A percentile compares a stretch with the other conserved stretches of the same genome.
phyloP scores from a whole-genome alignment of 2,888 invertebrate species.

The Agrotis ipsilon region DNA sequence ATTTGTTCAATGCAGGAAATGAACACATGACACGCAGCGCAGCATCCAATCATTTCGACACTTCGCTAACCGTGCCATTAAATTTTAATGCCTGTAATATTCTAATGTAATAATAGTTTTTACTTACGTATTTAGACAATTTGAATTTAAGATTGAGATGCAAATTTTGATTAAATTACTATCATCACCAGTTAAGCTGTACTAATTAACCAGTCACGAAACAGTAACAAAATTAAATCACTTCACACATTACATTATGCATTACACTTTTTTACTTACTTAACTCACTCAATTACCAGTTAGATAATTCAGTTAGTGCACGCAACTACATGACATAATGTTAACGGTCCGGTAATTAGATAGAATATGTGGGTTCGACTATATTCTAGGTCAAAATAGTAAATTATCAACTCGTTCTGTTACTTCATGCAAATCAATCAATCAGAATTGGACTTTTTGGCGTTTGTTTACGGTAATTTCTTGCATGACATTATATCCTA shows the following conservation, averaged over 20 bases:
- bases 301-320: slow-evolving; percentile 59
- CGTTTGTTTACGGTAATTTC: background rate
- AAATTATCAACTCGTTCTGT: slow-evolving; percentile 23
- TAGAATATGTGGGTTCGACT: slow-evolving; percentile 42
- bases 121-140: no score
- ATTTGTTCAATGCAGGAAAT: no score
- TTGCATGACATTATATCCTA: background rate
- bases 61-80: no score
- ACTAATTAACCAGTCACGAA: background rate
- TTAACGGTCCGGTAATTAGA: slow-evolving; percentile 52
- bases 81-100: no score
- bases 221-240: slow-evolving; percentile 32
- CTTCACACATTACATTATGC: slow-evolving; percentile 47
- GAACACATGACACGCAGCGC: no score
- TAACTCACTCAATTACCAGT: slow-evolving; percentile 52
- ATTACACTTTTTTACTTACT: slow-evolving; percentile 37
- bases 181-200: background rate
- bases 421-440: slow-evolving; percentile 22
- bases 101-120: no score
- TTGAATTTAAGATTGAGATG: background rate
- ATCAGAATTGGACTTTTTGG: background rate
- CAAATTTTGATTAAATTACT: background rate
- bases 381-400: slow-evolving; percentile 68
- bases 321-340: slow-evolving; percentile 68
- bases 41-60: no score